Conservation (phyloP, 2,113 vertebrate genomes). For the Carollia perspicillata region DNA sequence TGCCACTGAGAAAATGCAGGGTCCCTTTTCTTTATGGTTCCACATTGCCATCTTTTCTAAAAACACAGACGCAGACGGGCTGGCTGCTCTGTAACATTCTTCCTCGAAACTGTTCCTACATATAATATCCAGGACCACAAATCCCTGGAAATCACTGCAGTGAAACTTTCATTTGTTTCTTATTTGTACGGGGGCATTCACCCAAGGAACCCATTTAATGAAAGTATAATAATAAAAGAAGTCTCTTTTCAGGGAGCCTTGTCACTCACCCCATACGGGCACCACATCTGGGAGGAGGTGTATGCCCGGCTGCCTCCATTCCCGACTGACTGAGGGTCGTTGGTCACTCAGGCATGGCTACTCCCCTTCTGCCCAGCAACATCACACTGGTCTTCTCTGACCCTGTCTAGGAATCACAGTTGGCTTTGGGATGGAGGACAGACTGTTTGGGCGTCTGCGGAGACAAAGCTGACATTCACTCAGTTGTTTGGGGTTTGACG, state of each 20-base stretch:
- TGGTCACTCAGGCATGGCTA: not conserved
- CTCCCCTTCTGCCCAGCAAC: not conserved
- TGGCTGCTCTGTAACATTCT: not conserved
- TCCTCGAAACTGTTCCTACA: conserved; percentile 20
- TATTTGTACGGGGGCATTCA: not conserved
- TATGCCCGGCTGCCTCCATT: not conserved
- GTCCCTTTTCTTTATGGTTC: not conserved
- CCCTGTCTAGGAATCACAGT: not conserved
- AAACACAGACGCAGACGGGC: conserved; percentile 30
- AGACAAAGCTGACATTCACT: not conserved
- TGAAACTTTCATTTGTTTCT: conserved; percentile 21
- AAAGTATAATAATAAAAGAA: not conserved
- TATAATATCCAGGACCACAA: conserved; percentile 20
- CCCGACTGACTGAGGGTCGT: not conserved
- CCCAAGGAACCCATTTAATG: not conserved
- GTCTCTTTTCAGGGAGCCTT: not conserved
- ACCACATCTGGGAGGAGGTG: conserved; percentile 12
- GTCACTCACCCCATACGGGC: not conserved
- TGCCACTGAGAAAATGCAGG: not conserved
- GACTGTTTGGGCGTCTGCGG: not conserved
- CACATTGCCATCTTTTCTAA: conserved; percentile 15
- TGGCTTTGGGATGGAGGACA: not conserved
- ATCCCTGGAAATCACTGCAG: conserved; percentile 19
- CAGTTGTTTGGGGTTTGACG: not conserved
- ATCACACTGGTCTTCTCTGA: not conserved